Evolutionary conservation across 1,140 invertebrate genomes (phyloP).

Genomic region (Homarus americanus): DNA sequence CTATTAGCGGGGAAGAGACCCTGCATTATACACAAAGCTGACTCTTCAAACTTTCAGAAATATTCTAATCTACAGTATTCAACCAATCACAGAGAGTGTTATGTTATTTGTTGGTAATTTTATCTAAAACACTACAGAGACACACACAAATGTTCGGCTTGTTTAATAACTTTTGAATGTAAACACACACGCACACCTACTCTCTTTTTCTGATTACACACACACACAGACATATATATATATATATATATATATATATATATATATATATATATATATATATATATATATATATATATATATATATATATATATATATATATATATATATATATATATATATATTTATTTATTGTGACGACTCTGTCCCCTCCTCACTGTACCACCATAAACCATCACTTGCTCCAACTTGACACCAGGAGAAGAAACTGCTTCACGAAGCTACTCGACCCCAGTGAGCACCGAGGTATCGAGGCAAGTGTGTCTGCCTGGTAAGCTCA

Average conservation of each 20-base stretch:
- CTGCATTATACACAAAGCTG: too few relatives aligned
- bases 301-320: constrained; percentile 13
- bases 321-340: constrained; percentile 13
- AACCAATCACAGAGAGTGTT: too few relatives aligned
- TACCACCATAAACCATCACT: not conserved
- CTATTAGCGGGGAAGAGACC: too few relatives aligned
- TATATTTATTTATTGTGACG: not conserved
- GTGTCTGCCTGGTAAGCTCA: too few relatives aligned
- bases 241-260: constrained; percentile 13
- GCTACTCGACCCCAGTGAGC: not conserved
- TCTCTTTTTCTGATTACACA: not conserved
- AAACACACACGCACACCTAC: not conserved
- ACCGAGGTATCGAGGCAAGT: too few relatives aligned
- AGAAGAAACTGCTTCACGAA: not conserved
- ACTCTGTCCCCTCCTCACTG: too few relatives aligned
- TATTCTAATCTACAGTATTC: too few relatives aligned
- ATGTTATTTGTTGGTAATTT: too few relatives aligned
- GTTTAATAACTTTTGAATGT: not conserved
- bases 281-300: constrained; percentile 6
- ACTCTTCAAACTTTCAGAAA: too few relatives aligned
- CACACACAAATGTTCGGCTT: not conserved
- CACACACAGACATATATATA: not conserved
- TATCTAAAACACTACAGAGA: not conserved
- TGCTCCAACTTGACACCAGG: not conserved
- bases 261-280: constrained; percentile 13